Evolutionary conservation across 2,797 vertebrate species (phyloP).

Genomic region (Poecilia gillii): DNA sequence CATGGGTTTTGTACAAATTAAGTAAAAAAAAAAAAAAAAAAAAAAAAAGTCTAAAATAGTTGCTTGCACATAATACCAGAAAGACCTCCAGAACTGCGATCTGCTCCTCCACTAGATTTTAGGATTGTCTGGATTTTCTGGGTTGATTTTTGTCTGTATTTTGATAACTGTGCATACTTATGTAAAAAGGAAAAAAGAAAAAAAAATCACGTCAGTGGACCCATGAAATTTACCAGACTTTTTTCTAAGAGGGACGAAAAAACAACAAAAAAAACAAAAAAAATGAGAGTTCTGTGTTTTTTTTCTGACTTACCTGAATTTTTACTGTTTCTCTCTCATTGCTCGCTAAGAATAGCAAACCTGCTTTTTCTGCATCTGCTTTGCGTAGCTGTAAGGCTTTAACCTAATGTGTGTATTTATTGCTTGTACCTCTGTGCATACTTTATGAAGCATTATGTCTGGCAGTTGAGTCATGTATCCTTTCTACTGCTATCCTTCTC

Average conservation of each 20-base stretch:
- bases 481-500: conserved; percentile 97
- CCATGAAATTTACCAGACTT: conserved; percentile 99
- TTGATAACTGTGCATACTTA: conserved; percentile 99
- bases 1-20: conserved; percentile 99
- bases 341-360: conserved; percentile 99
- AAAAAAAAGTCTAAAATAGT: conserved; percentile 98
- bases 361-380: conserved; percentile 99
- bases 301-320: conserved; percentile 99
- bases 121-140: conserved; percentile 99
- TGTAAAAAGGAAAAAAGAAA: conserved; percentile 88
- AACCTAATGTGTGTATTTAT: conserved; percentile 99
- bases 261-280: conserved; percentile 74
- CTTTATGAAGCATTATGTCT: conserved; percentile 99
- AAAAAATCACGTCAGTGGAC: conserved; percentile 95
- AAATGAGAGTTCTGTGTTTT: conserved; percentile 95
- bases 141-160: conserved; percentile 99
- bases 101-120: conserved; percentile 99
- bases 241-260: conserved; percentile 89
- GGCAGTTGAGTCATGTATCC: conserved; percentile 99
- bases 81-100: conserved; percentile 99
- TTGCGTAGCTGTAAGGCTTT: conserved; percentile 99
- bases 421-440: conserved; percentile 99
- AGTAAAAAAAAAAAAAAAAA: conserved; percentile 53
- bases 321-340: conserved; percentile 99
- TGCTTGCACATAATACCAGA: conserved; percentile 99